A percentile compares a stretch with the other conserved stretches of the same genome.
Conservation (phyloP, 2,113 vertebrate genomes). For the Falco punctatus region DNA sequence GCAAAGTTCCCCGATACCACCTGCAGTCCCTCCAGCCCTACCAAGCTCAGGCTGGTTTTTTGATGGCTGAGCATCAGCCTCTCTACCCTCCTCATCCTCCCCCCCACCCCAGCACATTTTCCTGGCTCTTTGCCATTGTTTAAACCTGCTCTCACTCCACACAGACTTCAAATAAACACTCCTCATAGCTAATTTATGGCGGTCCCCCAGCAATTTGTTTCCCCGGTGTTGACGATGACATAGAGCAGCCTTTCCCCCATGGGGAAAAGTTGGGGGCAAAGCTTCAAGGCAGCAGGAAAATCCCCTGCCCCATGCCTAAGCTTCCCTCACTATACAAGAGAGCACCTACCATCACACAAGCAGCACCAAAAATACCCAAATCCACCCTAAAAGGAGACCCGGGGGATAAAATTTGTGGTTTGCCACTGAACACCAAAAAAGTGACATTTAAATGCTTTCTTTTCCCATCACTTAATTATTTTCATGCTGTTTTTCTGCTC, state of each 20-base stretch:
- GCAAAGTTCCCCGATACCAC: not conserved
- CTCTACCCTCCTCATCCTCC: not conserved
- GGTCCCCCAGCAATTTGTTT: not conserved
- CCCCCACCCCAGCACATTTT: not conserved
- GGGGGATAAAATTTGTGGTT: not conserved
- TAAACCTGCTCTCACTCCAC: conserved; percentile 41
- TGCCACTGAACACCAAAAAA: not conserved
- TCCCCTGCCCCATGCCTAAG: not conserved
- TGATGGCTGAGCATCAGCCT: not conserved
- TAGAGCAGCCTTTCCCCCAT: not conserved
- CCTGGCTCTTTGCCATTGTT: conserved; percentile 33
- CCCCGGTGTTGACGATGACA: not conserved
- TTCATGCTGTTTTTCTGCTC: not conserved
- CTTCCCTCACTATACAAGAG: not conserved
- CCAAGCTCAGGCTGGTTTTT: not conserved
- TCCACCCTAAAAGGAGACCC: not conserved
- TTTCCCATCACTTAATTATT: not conserved
- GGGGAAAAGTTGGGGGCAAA: not conserved
- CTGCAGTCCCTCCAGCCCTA: not conserved
- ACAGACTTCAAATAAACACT: conserved; percentile 65
- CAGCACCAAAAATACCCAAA: not conserved
- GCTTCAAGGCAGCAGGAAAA: not conserved
- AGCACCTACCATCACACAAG: not conserved
- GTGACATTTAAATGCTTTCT: not conserved
- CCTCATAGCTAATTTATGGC: not conserved